phyloP scores from a whole-genome alignment of 2,113 vertebrate species.

The Myanophis thanlyinensis region DNA sequence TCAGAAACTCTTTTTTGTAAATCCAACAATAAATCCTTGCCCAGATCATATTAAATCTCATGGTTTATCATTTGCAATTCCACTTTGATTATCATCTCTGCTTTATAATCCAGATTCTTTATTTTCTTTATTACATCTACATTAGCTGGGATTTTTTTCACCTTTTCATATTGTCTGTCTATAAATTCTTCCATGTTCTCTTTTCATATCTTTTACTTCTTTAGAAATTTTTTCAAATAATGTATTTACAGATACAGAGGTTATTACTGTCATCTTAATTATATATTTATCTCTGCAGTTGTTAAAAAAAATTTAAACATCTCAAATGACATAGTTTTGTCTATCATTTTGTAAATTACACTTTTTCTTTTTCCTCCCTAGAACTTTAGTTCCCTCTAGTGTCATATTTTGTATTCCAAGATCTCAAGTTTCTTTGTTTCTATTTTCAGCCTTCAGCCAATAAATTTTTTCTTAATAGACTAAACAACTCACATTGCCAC shows the following conservation, averaged over 20 bases:
- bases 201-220: neutral
- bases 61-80: neutral
- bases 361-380: neutral
- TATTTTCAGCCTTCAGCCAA: neutral
- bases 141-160: neutral
- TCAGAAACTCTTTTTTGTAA: neutral
- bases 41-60: neutral
- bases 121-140: neutral
- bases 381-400: neutral
- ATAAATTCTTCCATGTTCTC: neutral
- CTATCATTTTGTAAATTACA: neutral
- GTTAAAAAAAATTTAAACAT: neutral
- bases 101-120: neutral
- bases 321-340: neutral
- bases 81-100: neutral
- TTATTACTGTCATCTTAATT: neutral
- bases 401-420: neutral
- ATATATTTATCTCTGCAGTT: neutral
- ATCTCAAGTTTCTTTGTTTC: neutral
- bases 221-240: neutral
- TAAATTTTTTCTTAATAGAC: neutral
- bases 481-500: neutral
- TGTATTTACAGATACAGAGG: neutral
- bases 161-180: neutral
- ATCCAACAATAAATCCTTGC: neutral